phyloP scores from a whole-genome alignment of 2,797 vertebrate species.

The Silurus lanzhouensis region DNA sequence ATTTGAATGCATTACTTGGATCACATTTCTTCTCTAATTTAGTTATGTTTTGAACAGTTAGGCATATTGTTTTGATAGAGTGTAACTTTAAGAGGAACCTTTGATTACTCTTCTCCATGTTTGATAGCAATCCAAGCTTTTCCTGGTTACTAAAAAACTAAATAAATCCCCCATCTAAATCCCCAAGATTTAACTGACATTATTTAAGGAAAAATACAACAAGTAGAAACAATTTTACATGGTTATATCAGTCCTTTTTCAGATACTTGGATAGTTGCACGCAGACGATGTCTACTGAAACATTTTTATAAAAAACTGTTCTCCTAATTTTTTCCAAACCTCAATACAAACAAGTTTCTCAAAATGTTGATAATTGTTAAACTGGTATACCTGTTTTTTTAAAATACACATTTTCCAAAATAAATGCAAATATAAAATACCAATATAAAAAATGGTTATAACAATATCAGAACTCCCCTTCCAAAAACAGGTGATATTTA shows the following conservation, averaged over 20 bases:
- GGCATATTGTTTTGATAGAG: no score
- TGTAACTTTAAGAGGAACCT: not conserved
- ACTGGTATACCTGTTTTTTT: not conserved
- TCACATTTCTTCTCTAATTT: not conserved
- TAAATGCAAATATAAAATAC: not conserved
- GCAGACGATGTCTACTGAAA: not conserved
- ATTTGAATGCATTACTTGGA: not conserved
- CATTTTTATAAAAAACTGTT: not conserved
- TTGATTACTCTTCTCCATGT: not conserved
- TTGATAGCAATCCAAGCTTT: not conserved
- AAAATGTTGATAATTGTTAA: not conserved
- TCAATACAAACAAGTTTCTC: not conserved
- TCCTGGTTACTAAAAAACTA: not conserved
- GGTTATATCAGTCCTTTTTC: not conserved
- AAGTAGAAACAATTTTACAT: not conserved
- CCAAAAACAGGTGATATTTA: not conserved
- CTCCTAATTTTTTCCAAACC: no score
- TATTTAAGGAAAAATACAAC: not conserved
- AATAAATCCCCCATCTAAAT: not conserved
- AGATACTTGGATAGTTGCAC: not conserved
- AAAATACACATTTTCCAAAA: not conserved
- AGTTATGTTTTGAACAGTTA: not conserved
- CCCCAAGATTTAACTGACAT: no score
- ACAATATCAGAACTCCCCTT: not conserved
- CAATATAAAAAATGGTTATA: not conserved